Evolutionary conservation across 2,888 invertebrate species (phyloP), one percentile per base, ranked within the genome.

Genomic region (Panzeria rudis): DNA sequence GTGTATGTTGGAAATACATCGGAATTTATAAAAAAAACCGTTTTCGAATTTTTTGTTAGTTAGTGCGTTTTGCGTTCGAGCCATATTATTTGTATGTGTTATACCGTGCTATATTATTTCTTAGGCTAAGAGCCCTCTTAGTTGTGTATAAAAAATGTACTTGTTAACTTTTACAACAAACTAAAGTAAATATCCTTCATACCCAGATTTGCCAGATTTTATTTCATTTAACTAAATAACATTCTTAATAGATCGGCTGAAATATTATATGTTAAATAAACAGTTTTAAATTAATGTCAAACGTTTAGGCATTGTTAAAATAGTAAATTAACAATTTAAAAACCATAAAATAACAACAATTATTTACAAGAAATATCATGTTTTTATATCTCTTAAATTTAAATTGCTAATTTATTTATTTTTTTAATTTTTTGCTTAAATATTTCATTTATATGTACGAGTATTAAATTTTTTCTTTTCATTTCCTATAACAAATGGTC

Each of bases 341-440:
- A 47, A 44, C 25, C 54, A 76, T 82, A 52, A 68, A 82, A 44
- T 59, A 41, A 50, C 32, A 62, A 76, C 38, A 72, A 56, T 72
- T 56, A 61, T 69, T 75, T 52, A 52, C 35, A 62, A 69, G 50
- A 73, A 68, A 44, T 69, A 76, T 76, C 75, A 69, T 20, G 32
- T 50, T 73, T 73, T 56, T 50, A 29, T 75, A 69, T 59, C 73
- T 38, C 4, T 38, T n/a, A 41, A 66, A 84, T 84, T 84, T 79
- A 79, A 84, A 84, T 79, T 84, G 79, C 78, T 79, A 84, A 84
- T 84, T 73, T 78, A 15, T 9, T 15, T 52, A 0, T 56, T 6
- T 29, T 17, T 38, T 56, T n/a, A n/a, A n/a, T 50, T 52, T 56
- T 54, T 79, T 50, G 64, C 56, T 73, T 35, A 56, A 72, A 72